Base-by-base conservation (phyloP, 2,797 vertebrate species). In the Urocyon cinereoargenteus region DNA sequence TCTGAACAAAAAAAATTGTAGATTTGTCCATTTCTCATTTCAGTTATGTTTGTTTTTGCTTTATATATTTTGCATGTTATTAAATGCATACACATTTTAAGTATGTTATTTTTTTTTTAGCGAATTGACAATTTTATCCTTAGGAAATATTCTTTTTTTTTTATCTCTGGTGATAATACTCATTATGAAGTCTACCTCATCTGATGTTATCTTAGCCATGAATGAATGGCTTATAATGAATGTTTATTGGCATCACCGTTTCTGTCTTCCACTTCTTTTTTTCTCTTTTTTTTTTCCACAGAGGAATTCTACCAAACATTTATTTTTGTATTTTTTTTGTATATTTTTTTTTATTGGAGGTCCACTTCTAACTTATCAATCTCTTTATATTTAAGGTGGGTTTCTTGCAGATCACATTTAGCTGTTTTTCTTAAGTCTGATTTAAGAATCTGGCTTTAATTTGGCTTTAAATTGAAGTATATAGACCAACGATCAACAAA, bases 1-100 rank as follows among this genome's bases (percentile, higher is more conserved):
- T 45, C 6, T 45, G 40, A 45, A 45, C 40, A 45, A 45, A 45
- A 40, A 45, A 45, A 86, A 90, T 68, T 49, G 34, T 53, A 34
- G 26, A 55, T 93, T 90, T 82, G n/a, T 82, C 51, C 57, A 16
- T 75, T 93, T 95, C 90, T 86, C 51, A 36, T 82, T 86, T 96
- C 59, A 86, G 15, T 61, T 66, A 55, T 55, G 1, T n/a, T 75
- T 94, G 6, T 22, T 82, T 90, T 88, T 79, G 19, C 53, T 51
- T 92, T 51, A 89, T 79, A 19, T 77, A 57, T 92, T 94, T 92
- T 22, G 72, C 72, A 73, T 91, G 36, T 49, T 94, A 61, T 75
- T 89, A 92, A 49, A 88, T 31, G 62, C 24, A 84, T 51, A 57
- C 8, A 84, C 31, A 75, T 51, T 51, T 93, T 90, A 62, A 66